Base-by-base conservation (phyloP, 2,888 invertebrate genomes). In the Heteromurus nitidus region DNA sequence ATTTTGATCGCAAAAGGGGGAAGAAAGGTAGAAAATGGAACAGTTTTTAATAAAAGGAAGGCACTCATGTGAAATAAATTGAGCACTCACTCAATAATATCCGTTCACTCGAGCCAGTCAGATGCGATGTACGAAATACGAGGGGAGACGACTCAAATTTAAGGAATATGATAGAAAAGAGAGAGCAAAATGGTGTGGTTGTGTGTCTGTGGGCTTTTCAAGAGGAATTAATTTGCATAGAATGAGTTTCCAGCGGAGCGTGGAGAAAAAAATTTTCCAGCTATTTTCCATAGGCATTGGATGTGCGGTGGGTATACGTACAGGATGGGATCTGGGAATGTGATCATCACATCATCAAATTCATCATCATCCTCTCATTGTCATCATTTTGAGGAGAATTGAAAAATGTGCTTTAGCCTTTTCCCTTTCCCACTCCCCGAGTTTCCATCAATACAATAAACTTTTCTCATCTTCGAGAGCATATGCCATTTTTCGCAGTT, bases 221-320 rank as follows among this genome's bases (percentile, higher is more conserved):
- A 67, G 47, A 67, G 67, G 64, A 50, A 50, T 64, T 60, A 60
- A 60, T 58, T 67, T 65, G 65, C 50, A 55, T 64, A 75, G 75
- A 65, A 65, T 50, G 50, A 53, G 65, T 53, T 64, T 50, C 22
- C 36, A 31, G 16, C 44, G 13, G 42, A 47, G 60, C 44, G 26
- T 62, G 62, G 3, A 18, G 11, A 50, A n/a, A n/a, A n/a, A n/a
- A 20, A 55, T 7, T 24, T 24, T 24, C n/a, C 55, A 55, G n/a
- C 55, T 55, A n/a, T 24, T 55, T 24, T 55, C 55, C 55, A n/a
- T n/a, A n/a, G n/a, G n/a, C n/a, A n/a, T n/a, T n/a, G n/a, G n/a
- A n/a, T n/a, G n/a, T n/a, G n/a, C n/a, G n/a, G n/a, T n/a, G n/a
- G n/a, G n/a, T n/a, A n/a, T n/a, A n/a, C n/a, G n/a, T n/a, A n/a